phyloP scores from a whole-genome alignment of 2,113 vertebrate species.

The Irena cyanogastra region DNA sequence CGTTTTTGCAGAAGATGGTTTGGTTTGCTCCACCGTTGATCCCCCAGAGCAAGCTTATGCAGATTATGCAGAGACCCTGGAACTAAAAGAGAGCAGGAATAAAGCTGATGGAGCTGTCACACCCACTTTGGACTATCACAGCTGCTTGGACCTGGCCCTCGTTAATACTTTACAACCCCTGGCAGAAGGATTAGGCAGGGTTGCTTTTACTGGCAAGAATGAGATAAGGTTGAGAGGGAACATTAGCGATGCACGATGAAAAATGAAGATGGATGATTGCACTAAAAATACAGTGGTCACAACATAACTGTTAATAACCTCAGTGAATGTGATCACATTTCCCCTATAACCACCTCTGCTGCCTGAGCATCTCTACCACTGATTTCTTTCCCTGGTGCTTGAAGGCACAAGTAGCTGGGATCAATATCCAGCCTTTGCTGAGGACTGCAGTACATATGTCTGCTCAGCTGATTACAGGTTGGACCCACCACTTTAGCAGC shows the following conservation, averaged over 20 bases:
- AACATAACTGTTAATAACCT: not conserved
- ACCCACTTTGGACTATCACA: not conserved
- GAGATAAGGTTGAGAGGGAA: not conserved
- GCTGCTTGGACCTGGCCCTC: not conserved
- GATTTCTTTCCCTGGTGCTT: not conserved
- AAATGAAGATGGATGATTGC: not conserved
- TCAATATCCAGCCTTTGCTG: not conserved
- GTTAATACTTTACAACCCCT: not conserved
- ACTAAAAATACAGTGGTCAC: not conserved
- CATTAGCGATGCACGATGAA: accelerated
- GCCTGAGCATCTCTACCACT: not conserved
- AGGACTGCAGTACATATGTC: not conserved
- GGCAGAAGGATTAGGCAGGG: not conserved
- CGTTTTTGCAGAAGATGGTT: not conserved
- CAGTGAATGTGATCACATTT: not conserved
- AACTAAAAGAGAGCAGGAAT: not conserved
- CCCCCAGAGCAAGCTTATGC: not conserved
- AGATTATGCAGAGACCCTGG: not conserved
- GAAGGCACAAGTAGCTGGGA: not conserved
- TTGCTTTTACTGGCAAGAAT: not conserved
- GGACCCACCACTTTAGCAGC: not conserved
- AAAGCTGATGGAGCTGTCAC: not conserved
- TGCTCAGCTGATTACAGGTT: not conserved
- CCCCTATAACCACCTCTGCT: not conserved
- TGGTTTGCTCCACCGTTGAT: not conserved